These are phyloP conservation scores for Oreochromis niloticus DNA, from an alignment of 2,113 vertebrate genomes.

Conservation along the genomic window DNA sequence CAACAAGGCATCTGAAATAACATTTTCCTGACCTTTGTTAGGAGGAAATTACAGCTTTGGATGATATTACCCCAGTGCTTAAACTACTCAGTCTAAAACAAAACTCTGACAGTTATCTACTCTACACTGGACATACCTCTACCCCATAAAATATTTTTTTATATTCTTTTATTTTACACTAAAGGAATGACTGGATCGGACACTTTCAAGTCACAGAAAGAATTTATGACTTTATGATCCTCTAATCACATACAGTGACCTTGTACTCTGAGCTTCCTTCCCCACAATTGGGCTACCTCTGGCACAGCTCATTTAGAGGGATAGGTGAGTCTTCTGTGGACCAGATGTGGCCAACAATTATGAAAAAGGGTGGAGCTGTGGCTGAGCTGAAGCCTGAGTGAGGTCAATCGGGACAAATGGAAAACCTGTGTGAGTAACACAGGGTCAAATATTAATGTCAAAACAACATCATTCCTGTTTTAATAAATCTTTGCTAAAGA, in stretches of 20 bases:
- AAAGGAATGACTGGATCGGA: not conserved
- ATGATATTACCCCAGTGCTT: accelerated
- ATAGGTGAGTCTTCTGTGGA: not conserved
- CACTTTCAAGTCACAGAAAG: not conserved
- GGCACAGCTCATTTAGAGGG: not conserved
- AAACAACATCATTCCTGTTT: not conserved
- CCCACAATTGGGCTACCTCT: accelerated
- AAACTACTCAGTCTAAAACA: not conserved
- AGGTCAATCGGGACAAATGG: not conserved
- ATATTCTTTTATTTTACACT: not conserved
- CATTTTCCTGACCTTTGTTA: not conserved
- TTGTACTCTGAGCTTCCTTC: not conserved
- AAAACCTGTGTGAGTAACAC: not conserved
- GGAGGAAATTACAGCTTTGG: not conserved
- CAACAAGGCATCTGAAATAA: not conserved
- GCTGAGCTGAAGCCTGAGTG: not conserved
- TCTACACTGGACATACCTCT: accelerated
- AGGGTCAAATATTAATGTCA: not conserved
- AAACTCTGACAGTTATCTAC: not conserved
- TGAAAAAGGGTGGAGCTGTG: not conserved
- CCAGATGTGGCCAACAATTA: not conserved
- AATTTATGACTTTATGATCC: not conserved
- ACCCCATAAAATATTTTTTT: not conserved
- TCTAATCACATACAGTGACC: not conserved
- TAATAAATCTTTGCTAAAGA: not conserved